Evolutionary conservation across 1,140 invertebrate genomes (phyloP).

Genomic region (Bombyx mori): DNA sequence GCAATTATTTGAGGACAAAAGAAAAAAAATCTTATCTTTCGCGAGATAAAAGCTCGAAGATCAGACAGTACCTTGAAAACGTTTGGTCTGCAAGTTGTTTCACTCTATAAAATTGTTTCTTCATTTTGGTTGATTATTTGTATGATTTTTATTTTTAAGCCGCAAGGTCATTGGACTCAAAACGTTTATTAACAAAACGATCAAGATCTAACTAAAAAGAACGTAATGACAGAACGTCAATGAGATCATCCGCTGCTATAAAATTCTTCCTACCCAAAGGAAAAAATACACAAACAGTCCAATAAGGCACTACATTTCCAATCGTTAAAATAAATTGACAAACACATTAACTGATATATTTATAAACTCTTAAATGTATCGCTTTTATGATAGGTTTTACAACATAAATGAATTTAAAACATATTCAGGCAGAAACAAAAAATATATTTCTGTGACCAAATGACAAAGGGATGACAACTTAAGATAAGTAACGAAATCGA

Average conservation of each 20-base stretch:
- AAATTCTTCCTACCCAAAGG: conserved; percentile 6
- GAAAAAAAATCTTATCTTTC: conserved; percentile 52
- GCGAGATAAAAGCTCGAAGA: conserved; percentile 33
- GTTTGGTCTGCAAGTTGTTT: conserved; percentile 92
- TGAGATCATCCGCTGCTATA: conserved; percentile 63
- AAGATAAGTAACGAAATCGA: too few relatives aligned
- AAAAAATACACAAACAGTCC: conserved; percentile 22
- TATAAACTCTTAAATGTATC: too few relatives aligned
- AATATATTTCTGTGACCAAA: too few relatives aligned
- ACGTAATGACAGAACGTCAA: conserved; percentile 65
- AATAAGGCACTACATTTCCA: conserved; percentile 64
- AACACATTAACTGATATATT: too few relatives aligned
- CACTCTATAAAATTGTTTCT: conserved; percentile 90
- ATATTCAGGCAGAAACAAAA: too few relatives aligned
- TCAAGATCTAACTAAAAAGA: conserved; percentile 58
- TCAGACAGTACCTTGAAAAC: conserved; percentile 81
- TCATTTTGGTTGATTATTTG: conserved; percentile 73
- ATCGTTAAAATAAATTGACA: too few relatives aligned
- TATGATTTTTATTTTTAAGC: conserved; percentile 37
- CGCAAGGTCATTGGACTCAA: conserved; percentile 65
- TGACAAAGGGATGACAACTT: too few relatives aligned
- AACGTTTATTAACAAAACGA: conserved; percentile 61
- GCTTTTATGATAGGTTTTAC: too few relatives aligned
- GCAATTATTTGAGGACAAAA: conserved; percentile 13
- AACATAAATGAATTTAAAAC: too few relatives aligned